Base-by-base conservation (phyloP, 2,113 vertebrate species). In the Ursus arctos region DNA sequence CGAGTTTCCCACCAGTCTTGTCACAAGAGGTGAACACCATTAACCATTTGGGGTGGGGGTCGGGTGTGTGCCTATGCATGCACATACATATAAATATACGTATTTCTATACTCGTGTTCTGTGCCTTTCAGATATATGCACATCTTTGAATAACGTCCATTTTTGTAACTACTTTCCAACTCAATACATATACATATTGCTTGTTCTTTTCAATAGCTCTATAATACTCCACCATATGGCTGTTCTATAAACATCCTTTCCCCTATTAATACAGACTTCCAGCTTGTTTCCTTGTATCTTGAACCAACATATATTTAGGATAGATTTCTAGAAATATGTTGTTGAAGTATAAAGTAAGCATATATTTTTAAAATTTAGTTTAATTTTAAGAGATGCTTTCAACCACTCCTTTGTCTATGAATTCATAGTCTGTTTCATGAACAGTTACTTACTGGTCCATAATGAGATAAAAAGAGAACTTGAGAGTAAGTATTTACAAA, bases 341-440 rank as follows among this genome's bases (percentile, higher is more conserved):
- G 18, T 61, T 21, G 19, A 82, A 93, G 31, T 53, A 36, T 49
- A 93, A 69, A 31, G 6, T 28, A 91, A 82, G 26, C 49, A 51
- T 53, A 16, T 61, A 63, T 95, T 88, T 85, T 77, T 21, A 1
- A 15, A 81, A 81, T 72, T 63, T 55, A 76, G 14, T 13, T 86
- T 93, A 55, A 86, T 93, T 95, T 90, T 82, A 88, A 89, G 69
- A 94, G 9, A n/a, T 85, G 69, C 26, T 97, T 92, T 61, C 40
- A 94, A 61, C 12, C 86, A 28, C 7, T 74, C 31, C 8, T 95
- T 80, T 36, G 6, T 28, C 43, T 40, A 61, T 76, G 65, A 82
- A 81, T 81, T 94, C 84, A 77, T 36, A 94, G 28, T 86, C 9
- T 71, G 6, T 19, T n/a, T 47, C 12, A 71, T 57, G 24, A 57